Conservation (phyloP, 1,140 invertebrate genomes). For the Drosophila prosaltans region DNA sequence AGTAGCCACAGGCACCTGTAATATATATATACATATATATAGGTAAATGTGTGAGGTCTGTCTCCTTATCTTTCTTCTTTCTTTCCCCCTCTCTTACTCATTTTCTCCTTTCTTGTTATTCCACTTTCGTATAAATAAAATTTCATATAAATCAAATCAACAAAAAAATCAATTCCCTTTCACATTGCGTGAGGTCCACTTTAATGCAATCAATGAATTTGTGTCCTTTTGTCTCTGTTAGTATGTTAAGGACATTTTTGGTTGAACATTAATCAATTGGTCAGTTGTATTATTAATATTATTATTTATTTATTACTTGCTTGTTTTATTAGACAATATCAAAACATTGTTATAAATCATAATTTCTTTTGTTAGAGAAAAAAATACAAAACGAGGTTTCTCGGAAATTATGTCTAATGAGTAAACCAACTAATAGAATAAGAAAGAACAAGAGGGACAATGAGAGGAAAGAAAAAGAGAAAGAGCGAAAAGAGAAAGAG, state of each 20-base stretch:
- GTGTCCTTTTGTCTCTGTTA: slow-evolving; percentile 14
- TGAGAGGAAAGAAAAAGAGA: background rate
- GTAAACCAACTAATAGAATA: background rate
- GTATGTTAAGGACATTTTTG: slow-evolving; percentile 31
- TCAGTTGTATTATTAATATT: slow-evolving; percentile 48
- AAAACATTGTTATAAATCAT: slow-evolving; percentile 71
- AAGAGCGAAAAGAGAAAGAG: too few species aligned
- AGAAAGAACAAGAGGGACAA: background rate
- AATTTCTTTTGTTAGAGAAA: slow-evolving; percentile 50
- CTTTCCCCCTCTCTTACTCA: slow-evolving; percentile 12
- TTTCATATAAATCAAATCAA: slow-evolving; percentile 68
- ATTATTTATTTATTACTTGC: slow-evolving; percentile 38
- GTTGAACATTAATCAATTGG: slow-evolving; percentile 61
- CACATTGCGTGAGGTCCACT: slow-evolving; percentile 59
- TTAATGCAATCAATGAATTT: slow-evolving; percentile 65
- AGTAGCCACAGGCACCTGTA: slow-evolving; percentile 58
- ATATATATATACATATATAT: background rate
- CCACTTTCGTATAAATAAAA: too few species aligned
- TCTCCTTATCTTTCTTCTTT: slow-evolving; percentile 56
- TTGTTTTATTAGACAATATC: slow-evolving; percentile 56
- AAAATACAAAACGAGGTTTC: slow-evolving; percentile 34
- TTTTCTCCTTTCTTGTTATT: too few species aligned
- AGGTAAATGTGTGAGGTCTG: slow-evolving; percentile 13
- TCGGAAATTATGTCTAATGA: slow-evolving; percentile 37
- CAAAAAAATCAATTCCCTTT: slow-evolving; percentile 21